phyloP scores from a whole-genome alignment of 2,888 invertebrate species.

The Leistus spinibarbis region DNA sequence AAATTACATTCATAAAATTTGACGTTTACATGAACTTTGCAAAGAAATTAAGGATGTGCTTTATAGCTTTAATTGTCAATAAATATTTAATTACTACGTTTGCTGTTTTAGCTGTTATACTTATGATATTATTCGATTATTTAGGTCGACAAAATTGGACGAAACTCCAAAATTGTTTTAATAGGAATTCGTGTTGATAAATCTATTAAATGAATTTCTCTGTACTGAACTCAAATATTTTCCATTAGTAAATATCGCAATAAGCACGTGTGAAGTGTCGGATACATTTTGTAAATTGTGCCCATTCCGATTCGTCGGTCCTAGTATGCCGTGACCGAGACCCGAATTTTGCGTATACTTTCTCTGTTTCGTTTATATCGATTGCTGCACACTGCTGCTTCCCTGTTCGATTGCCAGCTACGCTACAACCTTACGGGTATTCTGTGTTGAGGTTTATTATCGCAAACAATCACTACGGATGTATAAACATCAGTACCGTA shows the following conservation, averaged over 20 bases:
- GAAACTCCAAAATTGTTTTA: no score
- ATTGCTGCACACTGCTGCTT: slow-evolving; percentile 8
- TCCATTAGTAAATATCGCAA: neutral
- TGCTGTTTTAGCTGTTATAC: no score
- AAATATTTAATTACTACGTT: no score
- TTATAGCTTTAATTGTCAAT: no score
- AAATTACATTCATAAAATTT: no score
- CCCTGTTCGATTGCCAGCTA: slow-evolving; percentile 5
- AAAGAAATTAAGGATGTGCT: no score
- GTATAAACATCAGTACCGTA: neutral
- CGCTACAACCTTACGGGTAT: neutral
- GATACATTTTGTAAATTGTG: neutral
- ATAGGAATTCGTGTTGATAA: no score
- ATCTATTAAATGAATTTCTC: neutral
- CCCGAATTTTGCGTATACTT: slow-evolving; percentile 17
- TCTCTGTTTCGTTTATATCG: slow-evolving; percentile 18
- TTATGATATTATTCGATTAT: no score
- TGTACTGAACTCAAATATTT: neutral
- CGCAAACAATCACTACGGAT: neutral
- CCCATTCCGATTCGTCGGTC: neutral
- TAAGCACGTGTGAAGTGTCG: neutral
- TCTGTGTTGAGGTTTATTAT: neutral
- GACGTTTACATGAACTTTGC: no score
- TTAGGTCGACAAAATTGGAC: no score
- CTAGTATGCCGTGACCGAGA: slow-evolving; percentile 9